Evolutionary conservation across 1,140 invertebrate species (phyloP), one percentile per base, ranked within the genome.

Genomic region (Glomeris maerens): DNA sequence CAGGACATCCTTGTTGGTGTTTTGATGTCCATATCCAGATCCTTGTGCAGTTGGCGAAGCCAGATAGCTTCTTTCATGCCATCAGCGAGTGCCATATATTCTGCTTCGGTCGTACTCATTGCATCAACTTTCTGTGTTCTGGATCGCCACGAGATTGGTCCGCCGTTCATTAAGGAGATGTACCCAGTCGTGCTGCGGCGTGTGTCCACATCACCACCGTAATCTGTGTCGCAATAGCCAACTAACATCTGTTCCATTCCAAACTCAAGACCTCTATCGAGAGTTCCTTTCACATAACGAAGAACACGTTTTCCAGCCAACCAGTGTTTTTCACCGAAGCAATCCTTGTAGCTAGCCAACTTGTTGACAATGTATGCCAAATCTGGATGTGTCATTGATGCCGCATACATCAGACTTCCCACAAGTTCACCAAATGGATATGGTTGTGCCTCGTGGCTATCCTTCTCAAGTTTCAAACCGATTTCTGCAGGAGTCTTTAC

Each of bases 91-190:
- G 59, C 57, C 22, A 64, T 52, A 41, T 58, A 64, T 45, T 66
- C 62, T 3, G 57, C 29, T 49, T 65, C 60, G 5, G 56, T 56
- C 2, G 57, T 61, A n/a, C 59, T 63, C 1, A 61, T 27, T 44
- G 58, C 49, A 23, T 60, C 52, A 23, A 41, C 51, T 10, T 47
- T 50, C 45, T 64, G 60, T 29, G 55, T 59, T 27, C 55, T 45
- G 21, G 54, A 55, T 22, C 28, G 7, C 62, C 61, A 61, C 1
- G 50, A 10, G 1, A 63, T 47, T 23, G 53, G 41, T 39, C 52
- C 50, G 21, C 49, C 50, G 46, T 52, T 52, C 1, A 55, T 17
- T 13, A 47, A 39, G 22, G 58, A 46, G 2, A 59, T 21, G 22
- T 44, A 46, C 2, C 56, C 60, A n/a, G 51, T 54, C 0, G 51